Evolutionary conservation across 2,888 invertebrate species (phyloP).

Genomic region (Gerris lacustris): DNA sequence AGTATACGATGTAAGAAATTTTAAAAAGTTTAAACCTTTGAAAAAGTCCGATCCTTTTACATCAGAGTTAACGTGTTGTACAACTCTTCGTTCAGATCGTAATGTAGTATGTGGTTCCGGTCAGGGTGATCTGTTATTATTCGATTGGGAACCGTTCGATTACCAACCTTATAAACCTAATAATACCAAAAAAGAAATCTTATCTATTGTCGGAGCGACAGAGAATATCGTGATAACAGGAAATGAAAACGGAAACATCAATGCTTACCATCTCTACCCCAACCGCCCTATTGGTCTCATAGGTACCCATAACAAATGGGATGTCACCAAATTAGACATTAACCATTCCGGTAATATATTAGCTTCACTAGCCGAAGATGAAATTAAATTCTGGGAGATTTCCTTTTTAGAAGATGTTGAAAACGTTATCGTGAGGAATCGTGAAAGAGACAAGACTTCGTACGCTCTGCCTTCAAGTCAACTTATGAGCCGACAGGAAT

Average conservation of each 20-base stretch:
- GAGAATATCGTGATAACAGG: conserved; percentile 1
- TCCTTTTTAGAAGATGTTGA: conserved; percentile 1
- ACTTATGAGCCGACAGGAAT: neutral
- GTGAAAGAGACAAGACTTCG: neutral
- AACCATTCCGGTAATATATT: neutral
- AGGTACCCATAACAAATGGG: neutral
- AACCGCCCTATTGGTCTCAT: neutral
- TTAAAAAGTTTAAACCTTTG: neutral
- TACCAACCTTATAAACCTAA: conserved; percentile 6
- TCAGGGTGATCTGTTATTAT: conserved; percentile 1
- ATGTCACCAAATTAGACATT: neutral
- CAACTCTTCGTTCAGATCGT: neutral
- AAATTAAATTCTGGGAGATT: conserved; percentile 8
- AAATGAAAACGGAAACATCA: neutral
- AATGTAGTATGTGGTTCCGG: neutral
- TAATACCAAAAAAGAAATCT: conserved; percentile 3
- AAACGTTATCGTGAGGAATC: neutral
- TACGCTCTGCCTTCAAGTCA: neutral
- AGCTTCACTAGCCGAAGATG: neutral
- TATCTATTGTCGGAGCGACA: neutral
- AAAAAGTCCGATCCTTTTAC: conserved; percentile 2
- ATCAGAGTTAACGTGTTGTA: neutral
- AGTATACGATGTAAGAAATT: neutral
- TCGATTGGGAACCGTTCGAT: neutral
- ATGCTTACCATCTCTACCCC: neutral